These are phyloP conservation scores for Myotis yumanensis DNA, from an alignment of 2,113 vertebrate genomes.

Conservation along the genomic window DNA sequence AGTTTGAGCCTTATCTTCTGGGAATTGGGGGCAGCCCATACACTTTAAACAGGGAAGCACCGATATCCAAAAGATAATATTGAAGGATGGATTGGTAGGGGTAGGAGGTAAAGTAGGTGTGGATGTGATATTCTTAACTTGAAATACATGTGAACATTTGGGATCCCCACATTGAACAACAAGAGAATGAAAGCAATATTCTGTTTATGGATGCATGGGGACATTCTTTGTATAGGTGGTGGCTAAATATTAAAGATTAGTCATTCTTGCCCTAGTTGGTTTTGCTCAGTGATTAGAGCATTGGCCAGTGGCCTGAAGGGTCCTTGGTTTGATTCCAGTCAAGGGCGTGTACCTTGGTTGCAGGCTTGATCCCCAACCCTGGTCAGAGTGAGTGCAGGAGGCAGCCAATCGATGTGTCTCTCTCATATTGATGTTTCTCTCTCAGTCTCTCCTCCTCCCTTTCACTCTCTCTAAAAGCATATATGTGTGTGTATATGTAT, in stretches of 20 bases:
- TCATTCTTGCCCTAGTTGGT: neutral
- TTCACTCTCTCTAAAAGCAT: too few species aligned
- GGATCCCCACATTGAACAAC: neutral
- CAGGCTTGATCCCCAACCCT: too few species aligned
- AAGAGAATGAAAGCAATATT: neutral
- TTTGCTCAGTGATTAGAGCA: too few species aligned
- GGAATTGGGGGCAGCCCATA: neutral
- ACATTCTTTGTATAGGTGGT: neutral
- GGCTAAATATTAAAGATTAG: neutral
- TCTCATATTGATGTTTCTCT: too few species aligned
- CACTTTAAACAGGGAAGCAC: neutral
- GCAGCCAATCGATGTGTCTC: too few species aligned
- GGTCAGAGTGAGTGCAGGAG: too few species aligned
- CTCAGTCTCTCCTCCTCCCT: too few species aligned
- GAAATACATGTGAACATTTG: neutral
- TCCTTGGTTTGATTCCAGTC: too few species aligned
- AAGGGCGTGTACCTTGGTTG: too few species aligned
- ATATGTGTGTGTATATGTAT: too few species aligned
- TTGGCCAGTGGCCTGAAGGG: too few species aligned
- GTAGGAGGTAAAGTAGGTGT: neutral
- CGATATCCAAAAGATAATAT: neutral
- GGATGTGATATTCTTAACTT: neutral
- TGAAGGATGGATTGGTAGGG: neutral
- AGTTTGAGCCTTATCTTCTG: neutral
- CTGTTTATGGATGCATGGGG: neutral